Percentiles rank a stretch among this genome's conserved stretches.
Evolutionary conservation across 1,140 invertebrate genomes (phyloP).

Genomic region (Drosophila carrolli): DNA sequence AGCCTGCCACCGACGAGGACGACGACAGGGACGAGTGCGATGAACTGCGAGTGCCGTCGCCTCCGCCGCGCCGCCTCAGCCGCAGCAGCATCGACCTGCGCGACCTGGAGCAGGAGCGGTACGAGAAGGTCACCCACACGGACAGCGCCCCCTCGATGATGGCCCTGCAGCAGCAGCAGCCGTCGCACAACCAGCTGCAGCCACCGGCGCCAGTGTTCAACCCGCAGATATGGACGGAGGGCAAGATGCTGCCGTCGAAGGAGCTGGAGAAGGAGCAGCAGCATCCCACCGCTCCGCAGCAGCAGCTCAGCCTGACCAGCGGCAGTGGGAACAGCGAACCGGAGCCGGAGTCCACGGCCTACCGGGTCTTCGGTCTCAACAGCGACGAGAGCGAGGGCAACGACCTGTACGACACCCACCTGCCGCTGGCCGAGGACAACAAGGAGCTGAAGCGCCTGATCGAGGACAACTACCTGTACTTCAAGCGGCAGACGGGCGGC

Average conservation of each 20-base stretch:
- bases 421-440: slow-evolving; percentile 83
- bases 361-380: slow-evolving; percentile 70
- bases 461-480: slow-evolving; percentile 83
- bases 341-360: slow-evolving; percentile 62
- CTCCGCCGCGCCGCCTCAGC: slow-evolving; percentile 81
- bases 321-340: slow-evolving; percentile 70
- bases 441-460: slow-evolving; percentile 84
- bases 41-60: slow-evolving; percentile 82
- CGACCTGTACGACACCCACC: slow-evolving; percentile 71
- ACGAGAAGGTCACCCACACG: slow-evolving; percentile 83
- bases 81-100: slow-evolving; percentile 84
- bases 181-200: slow-evolving; percentile 55
- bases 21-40: slow-evolving; percentile 84
- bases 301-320: slow-evolving; percentile 66
- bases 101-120: slow-evolving; percentile 83
- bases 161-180: slow-evolving; percentile 66
- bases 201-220: slow-evolving; percentile 65
- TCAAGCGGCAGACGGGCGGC: slow-evolving; percentile 68
- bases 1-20: slow-evolving; percentile 80
- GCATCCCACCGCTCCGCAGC: slow-evolving; percentile 22
- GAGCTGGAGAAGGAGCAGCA: slow-evolving; percentile 2
- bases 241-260: slow-evolving; percentile 12
- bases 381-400: slow-evolving; percentile 80
- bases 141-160: slow-evolving; percentile 84
- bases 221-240: slow-evolving; percentile 68